Base-by-base conservation (phyloP, 2,113 vertebrate genomes). In the Hydrolagus affinis region DNA sequence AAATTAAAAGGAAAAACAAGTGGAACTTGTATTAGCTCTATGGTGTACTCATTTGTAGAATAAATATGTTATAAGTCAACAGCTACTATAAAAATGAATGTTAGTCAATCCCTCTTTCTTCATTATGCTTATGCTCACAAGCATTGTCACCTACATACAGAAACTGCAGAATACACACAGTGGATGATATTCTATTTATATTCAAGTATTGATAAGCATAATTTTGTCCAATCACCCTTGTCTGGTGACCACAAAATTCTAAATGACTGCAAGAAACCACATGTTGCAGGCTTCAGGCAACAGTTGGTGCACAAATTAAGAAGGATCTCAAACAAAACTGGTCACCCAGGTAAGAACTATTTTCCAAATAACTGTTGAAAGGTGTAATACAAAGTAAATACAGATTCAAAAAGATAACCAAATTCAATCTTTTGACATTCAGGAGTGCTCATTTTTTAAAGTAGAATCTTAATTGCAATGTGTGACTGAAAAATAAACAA, bases 91-190 rank as follows among this genome's bases (percentile, higher is more conserved):
- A 66, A n/a, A 14, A 7, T 19, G 25, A 83, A 19, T 74, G 15
- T 83, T 2, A 19, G 25, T 25, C 12, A 64, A 83, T 15, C 60
- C 17, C 60, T 83, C 30, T 60, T 64, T 15, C 60, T 80, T 60
- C 66, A 60, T 64, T 7, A 15, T 83, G 60, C n/a, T n/a, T n/a
- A n/a, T n/a, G n/a, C n/a, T n/a, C n/a, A n/a, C n/a, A n/a, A n/a
- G n/a, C n/a, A n/a, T n/a, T n/a, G n/a, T n/a, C n/a, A n/a, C n/a
- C n/a, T n/a, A n/a, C n/a, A n/a, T n/a, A n/a, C n/a, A n/a, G n/a
- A n/a, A n/a, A n/a, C n/a, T n/a, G 60, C 60, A 83, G 32, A 83
- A 66, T 83, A 28, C 59, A 80, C 25, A 66, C n/a, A n/a, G n/a
- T 66, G 25, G 14, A 57, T 44, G 21, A 66, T 14, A 19, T 30